Conservation (phyloP, 1,140 invertebrate genomes). For the Zaprionus vittiger region DNA sequence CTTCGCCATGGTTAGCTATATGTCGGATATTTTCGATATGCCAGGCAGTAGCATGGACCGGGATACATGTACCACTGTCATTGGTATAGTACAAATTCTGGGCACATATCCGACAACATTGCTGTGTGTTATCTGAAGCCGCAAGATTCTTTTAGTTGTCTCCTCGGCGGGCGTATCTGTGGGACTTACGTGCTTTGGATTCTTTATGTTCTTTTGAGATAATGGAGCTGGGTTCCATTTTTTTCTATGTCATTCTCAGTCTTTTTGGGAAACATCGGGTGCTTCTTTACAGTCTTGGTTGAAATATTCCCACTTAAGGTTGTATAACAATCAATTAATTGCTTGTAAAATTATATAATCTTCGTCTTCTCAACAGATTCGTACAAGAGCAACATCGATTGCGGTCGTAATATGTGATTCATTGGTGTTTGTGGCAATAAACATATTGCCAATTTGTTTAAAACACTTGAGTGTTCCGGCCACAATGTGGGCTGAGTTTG, state of each 20-base stretch:
- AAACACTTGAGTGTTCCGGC: conserved; percentile 59
- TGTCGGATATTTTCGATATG: conserved; percentile 87
- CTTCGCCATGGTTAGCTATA: conserved; percentile 70
- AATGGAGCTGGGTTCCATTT: conserved; percentile 72
- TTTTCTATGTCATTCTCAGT: conserved; percentile 65
- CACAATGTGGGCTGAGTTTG: conserved; percentile 77
- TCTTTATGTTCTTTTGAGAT: conserved; percentile 56
- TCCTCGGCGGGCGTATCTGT: conserved; percentile 58
- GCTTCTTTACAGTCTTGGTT: conserved; percentile 71
- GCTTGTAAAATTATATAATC: background rate
- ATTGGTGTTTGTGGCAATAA: conserved; percentile 64
- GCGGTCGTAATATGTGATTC: conserved; percentile 60
- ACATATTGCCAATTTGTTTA: conserved; percentile 72
- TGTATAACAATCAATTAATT: background rate
- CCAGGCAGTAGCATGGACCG: conserved; percentile 86
- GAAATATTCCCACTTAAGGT: conserved; percentile 77
- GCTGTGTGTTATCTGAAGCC: conserved; percentile 64
- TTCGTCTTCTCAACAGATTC: background rate
- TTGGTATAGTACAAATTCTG: conserved; percentile 85
- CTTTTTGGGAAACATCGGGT: conserved; percentile 69
- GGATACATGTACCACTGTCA: conserved; percentile 85
- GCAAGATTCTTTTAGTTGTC: conserved; percentile 56
- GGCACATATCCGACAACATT: conserved; percentile 61
- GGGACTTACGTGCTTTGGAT: conserved; percentile 47
- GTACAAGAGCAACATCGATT: conserved; percentile 32